Conservation (phyloP, 2,113 vertebrate genomes). For the Cyprinodon tularosa region DNA sequence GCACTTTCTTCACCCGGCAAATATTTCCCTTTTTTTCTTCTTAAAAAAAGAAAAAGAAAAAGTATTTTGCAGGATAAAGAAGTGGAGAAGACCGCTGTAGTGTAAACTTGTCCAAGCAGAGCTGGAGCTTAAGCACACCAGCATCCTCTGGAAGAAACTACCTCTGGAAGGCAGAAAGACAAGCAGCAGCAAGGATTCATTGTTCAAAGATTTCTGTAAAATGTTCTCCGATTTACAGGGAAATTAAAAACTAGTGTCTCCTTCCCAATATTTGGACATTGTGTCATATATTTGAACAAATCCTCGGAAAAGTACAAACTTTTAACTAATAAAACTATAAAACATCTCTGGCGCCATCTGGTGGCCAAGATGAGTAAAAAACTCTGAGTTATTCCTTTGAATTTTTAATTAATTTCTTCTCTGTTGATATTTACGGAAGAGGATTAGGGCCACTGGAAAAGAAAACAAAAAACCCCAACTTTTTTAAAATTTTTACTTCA, state of each 20-base stretch:
- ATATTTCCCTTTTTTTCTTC: no score
- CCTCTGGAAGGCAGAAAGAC: background rate
- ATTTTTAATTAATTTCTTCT: no score
- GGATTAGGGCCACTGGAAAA: no score
- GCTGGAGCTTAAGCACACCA: background rate
- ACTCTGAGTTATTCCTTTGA: background rate
- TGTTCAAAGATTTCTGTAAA: background rate
- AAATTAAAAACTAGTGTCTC: background rate
- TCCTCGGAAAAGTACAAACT: background rate
- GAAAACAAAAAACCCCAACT: no score
- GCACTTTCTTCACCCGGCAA: no score
- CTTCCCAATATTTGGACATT: background rate
- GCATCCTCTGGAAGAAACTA: constrained; percentile 8
- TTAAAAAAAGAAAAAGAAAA: background rate
- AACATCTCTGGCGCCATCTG: constrained; percentile 2
- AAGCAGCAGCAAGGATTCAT: background rate
- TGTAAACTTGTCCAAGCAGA: background rate
- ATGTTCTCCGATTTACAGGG: background rate
- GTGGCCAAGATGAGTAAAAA: background rate
- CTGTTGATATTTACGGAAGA: no score
- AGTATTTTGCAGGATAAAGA: background rate
- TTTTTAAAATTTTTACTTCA: no score
- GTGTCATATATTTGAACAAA: background rate
- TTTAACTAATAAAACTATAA: background rate
- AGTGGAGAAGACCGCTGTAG: background rate